A percentile compares a stretch with the other conserved stretches of the same genome.
Evolutionary conservation across 2,113 vertebrate genomes (phyloP).

Genomic region (Erinaceus europaeus): DNA sequence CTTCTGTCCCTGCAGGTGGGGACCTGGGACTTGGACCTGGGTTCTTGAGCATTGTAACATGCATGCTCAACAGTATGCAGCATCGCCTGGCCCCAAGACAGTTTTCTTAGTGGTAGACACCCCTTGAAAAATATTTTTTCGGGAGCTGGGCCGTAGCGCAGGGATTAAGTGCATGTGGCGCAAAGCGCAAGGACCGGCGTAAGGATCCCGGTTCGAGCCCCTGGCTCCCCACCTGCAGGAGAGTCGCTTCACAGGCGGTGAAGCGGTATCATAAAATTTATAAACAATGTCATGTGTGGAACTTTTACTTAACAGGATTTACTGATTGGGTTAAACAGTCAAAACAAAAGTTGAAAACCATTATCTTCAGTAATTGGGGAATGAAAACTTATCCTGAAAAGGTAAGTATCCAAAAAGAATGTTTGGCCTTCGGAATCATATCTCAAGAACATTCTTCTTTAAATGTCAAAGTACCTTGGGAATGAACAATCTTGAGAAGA

Average conservation of each 20-base stretch:
- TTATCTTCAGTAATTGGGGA: neutral
- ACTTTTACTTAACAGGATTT: slow-evolving; percentile 8
- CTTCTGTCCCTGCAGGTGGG: no score
- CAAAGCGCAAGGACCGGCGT: no score
- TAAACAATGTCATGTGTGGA: no score
- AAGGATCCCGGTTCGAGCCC: no score
- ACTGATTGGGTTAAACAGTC: neutral
- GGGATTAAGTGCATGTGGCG: neutral
- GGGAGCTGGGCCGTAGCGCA: neutral
- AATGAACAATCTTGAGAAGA: neutral
- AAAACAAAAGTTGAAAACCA: slow-evolving; percentile 10
- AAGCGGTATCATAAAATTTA: no score
- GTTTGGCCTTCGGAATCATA: neutral
- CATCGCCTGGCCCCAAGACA: no score
- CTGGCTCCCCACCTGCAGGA: no score
- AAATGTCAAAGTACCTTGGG: neutral
- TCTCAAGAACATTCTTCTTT: neutral
- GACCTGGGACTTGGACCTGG: no score
- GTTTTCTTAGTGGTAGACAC: neutral
- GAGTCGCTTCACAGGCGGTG: no score
- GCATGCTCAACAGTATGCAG: no score
- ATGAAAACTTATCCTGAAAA: neutral
- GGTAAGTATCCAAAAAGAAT: neutral
- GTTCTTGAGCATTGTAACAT: no score
- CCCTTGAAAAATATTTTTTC: neutral